Conservation (phyloP, 2,113 vertebrate genomes). For the Istiophorus platypterus region DNA sequence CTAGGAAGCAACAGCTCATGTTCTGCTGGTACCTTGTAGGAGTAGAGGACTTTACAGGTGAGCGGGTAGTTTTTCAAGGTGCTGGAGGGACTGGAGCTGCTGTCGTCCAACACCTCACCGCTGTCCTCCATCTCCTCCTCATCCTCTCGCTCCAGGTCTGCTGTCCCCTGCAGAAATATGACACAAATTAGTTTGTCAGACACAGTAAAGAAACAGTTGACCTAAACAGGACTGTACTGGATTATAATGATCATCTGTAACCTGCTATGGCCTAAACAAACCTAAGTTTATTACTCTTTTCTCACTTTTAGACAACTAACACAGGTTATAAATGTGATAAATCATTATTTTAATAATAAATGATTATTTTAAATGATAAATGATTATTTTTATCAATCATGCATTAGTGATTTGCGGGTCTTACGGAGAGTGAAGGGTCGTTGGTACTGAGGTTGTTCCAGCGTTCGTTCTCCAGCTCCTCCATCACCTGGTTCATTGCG, state of each 20-base stretch:
- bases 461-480: constrained; percentile 96
- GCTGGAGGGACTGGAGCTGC: constrained; percentile 97
- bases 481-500: constrained; percentile 99
- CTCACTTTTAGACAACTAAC: background rate
- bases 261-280: background rate
- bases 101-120: constrained; percentile 96
- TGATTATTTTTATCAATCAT: background rate
- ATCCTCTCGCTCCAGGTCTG: constrained; percentile 92
- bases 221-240: too few relatives aligned
- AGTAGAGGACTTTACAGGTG: constrained; percentile 99
- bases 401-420: constrained; percentile 5
- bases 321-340: background rate
- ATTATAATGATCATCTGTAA: too few relatives aligned
- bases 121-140: constrained; percentile 96
- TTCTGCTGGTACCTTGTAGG: constrained; percentile 90
- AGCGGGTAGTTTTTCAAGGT: constrained; percentile 96
- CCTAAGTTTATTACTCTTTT: background rate
- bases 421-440: constrained; percentile 91
- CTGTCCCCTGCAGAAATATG: constrained; percentile 82
- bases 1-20: too few relatives aligned
- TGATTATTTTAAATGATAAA: background rate
- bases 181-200: background rate
- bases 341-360: background rate
- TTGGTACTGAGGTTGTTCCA: constrained; percentile 92
- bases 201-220: too few relatives aligned